Conservation (phyloP, 1,140 invertebrate species). For the Listronotus oregonensis region DNA sequence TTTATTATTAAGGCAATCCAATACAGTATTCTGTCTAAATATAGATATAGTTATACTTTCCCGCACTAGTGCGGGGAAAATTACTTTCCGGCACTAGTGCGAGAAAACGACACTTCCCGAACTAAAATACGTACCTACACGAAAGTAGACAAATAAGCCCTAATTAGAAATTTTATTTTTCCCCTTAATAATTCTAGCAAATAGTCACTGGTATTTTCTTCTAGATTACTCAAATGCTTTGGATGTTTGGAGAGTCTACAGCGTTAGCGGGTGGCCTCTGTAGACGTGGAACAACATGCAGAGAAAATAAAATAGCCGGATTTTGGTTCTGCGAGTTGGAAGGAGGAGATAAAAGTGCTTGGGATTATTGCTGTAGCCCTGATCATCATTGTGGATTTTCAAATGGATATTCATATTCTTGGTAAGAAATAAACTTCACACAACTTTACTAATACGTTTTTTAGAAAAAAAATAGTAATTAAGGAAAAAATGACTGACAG, state of each 20-base stretch:
- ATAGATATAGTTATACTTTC: too few relatives aligned
- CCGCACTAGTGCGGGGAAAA: too few relatives aligned
- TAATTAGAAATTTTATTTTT: too few relatives aligned
- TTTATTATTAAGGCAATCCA: too few relatives aligned
- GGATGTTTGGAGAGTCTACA: conserved; percentile 69
- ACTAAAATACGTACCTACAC: too few relatives aligned
- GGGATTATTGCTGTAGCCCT: conserved; percentile 84
- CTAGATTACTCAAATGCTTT: conserved; percentile 39
- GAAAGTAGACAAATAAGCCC: too few relatives aligned
- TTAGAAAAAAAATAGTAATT: not conserved
- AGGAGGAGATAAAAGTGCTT: conserved; percentile 68
- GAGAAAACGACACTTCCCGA: too few relatives aligned
- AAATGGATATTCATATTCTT: conserved; percentile 75
- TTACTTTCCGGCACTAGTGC: too few relatives aligned
- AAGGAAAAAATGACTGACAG: too few relatives aligned
- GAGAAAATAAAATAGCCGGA: conserved; percentile 71
- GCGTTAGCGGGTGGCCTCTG: conserved; percentile 78
- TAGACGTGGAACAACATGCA: conserved; percentile 69
- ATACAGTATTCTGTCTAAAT: too few relatives aligned
- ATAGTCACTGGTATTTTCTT: not conserved
- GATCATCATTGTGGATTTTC: conserved; percentile 80
- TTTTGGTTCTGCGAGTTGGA: conserved; percentile 81
- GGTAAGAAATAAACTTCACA: conserved; percentile 57
- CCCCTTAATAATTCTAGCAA: too few relatives aligned
- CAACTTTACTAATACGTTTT: not conserved